Conservation (phyloP, 2,888 invertebrate genomes). For the Lycaena phlaeas region DNA sequence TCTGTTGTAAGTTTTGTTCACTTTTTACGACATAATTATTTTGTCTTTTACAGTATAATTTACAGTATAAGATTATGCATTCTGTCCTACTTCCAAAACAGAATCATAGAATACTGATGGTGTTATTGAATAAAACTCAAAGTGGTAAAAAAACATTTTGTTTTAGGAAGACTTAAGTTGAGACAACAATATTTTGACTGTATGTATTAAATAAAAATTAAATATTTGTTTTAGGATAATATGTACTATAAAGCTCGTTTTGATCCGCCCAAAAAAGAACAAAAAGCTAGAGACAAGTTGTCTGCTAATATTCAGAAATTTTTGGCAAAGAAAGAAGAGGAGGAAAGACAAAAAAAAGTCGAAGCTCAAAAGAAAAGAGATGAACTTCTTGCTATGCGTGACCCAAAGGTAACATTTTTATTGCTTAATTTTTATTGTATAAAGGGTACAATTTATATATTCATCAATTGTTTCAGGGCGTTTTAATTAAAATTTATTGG, state of each 20-base stretch:
- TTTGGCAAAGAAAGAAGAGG: slow-evolving; percentile 85
- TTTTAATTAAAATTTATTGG: too few species aligned
- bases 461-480: too few species aligned
- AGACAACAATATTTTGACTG: too few species aligned
- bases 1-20: slow-evolving; percentile 52
- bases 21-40: slow-evolving; percentile 20
- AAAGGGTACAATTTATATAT: too few species aligned
- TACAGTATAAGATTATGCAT: not conserved
- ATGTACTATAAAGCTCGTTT: slow-evolving; percentile 84
- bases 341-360: slow-evolving; percentile 77
- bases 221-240: slow-evolving; percentile 40
- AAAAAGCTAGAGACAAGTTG: slow-evolving; percentile 76
- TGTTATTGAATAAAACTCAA: too few species aligned
- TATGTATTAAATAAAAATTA: not conserved
- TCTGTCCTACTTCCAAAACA: not conserved
- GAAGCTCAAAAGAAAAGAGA: slow-evolving; percentile 78
- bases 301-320: slow-evolving; percentile 89
- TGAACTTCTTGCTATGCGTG: slow-evolving; percentile 76
- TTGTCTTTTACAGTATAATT: slow-evolving; percentile 20
- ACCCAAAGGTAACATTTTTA: slow-evolving; percentile 67
- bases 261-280: slow-evolving; percentile 86
- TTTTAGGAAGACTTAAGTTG: too few species aligned
- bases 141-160: too few species aligned
- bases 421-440: too few species aligned
- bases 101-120: not conserved